Conservation (phyloP, 92 coral and sea anemone genomes). For the Paragorgia papillata region DNA sequence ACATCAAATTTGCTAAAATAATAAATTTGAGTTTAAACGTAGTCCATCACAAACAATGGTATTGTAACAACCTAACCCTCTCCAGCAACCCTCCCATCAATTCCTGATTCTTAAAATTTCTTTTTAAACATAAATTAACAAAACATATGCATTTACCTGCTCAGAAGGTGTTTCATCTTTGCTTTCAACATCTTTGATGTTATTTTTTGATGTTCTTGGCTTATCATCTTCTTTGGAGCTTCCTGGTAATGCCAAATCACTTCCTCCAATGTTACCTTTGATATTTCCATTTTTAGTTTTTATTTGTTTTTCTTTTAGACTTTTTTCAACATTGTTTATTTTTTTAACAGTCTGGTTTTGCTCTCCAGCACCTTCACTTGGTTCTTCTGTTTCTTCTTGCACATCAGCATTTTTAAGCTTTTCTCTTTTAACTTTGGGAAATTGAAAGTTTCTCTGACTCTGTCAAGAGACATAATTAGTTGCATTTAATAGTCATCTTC, state of each 20-base stretch:
- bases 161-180: not conserved
- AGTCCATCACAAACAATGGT: no score
- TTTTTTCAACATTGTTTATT: conserved; percentile 19
- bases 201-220: conserved; percentile 7
- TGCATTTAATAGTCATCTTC: not conserved
- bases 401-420: not conserved
- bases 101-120: no score
- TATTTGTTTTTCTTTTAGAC: conserved; percentile 34
- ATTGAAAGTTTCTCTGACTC: conserved; percentile 29
- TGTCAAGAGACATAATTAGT: not conserved
- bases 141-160: conserved; percentile 8
- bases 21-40: no score
- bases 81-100: no score
- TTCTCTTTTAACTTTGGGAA: conserved; percentile 20
- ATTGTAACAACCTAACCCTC: no score
- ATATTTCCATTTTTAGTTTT: conserved; percentile 26
- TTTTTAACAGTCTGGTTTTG: conserved; percentile 4
- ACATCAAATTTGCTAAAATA: no score
- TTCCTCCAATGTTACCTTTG: not conserved
- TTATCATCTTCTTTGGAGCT: conserved; percentile 11
- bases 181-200: conserved; percentile 2
- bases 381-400: not conserved
- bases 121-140: no score
- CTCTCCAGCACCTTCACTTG: not conserved
- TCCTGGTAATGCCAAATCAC: not conserved